Percentiles rank a stretch among this genome's conserved stretches.
Conservation (phyloP, 1,140 invertebrate genomes). For the Hycleus phaleratus region DNA sequence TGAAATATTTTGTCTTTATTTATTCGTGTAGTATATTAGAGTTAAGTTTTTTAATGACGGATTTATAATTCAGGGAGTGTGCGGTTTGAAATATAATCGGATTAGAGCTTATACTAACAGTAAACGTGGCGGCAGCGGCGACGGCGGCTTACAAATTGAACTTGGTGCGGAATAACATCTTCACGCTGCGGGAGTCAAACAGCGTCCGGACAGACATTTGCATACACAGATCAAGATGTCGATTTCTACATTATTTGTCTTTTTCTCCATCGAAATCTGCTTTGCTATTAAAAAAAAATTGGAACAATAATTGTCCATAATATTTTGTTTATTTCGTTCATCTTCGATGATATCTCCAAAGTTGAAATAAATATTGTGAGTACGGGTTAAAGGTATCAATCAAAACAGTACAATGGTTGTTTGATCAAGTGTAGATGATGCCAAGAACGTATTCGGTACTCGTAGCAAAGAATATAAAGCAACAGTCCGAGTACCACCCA, state of each 20-base stretch:
- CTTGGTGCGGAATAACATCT: slow-evolving; percentile 11
- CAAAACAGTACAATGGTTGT: slow-evolving; percentile 14
- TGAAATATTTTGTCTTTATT: slow-evolving; percentile 11
- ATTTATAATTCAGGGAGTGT: slow-evolving; percentile 16
- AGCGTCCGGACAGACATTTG: too few relatives aligned
- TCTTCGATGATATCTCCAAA: slow-evolving; percentile 1
- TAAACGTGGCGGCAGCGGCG: slow-evolving; percentile 6
- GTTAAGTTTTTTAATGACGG: slow-evolving; percentile 16
- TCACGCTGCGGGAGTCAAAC: slow-evolving; percentile 6
- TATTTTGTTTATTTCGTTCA: too few relatives aligned
- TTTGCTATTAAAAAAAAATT: too few relatives aligned
- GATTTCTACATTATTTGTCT: too few relatives aligned
- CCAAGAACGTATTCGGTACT: slow-evolving; percentile 9
- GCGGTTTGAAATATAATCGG: slow-evolving; percentile 14
- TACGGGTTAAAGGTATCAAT: slow-evolving; percentile 7
- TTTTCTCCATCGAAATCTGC: too few relatives aligned
- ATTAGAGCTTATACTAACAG: slow-evolving; percentile 9
- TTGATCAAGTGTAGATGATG: slow-evolving; percentile 15
- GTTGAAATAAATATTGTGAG: slow-evolving; percentile 9
- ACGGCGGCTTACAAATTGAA: slow-evolving; percentile 8
- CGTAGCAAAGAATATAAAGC: slow-evolving; percentile 3
- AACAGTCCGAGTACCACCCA: slow-evolving; percentile 6
- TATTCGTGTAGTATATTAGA: slow-evolving; percentile 14
- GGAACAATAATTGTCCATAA: too few relatives aligned
- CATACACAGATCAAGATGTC: too few relatives aligned